A percentile compares a stretch with the other conserved stretches of the same genome.
phyloP scores from a whole-genome alignment of 2,888 invertebrate species.

The Amaurobius ferox region DNA sequence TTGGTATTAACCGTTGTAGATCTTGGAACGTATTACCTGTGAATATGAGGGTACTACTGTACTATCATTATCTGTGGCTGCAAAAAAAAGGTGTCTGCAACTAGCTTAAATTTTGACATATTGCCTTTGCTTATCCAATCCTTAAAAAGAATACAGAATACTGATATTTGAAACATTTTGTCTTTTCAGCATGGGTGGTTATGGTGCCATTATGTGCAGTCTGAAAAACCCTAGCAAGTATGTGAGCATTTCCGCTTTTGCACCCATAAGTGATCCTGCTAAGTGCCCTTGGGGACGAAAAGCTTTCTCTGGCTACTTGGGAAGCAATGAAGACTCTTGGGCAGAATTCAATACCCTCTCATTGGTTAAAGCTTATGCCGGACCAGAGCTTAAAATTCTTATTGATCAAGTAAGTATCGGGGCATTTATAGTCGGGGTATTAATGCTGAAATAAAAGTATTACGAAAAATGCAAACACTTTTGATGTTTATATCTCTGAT shows the following conservation, averaged over 20 bases:
- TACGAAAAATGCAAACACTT: too few relatives aligned
- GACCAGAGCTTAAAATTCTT: conserved; percentile 88
- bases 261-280: conserved; percentile 94
- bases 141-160: too few relatives aligned
- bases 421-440: conserved; percentile 12
- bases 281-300: conserved; percentile 91
- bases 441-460: too few relatives aligned
- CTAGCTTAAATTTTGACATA: too few relatives aligned
- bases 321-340: conserved; percentile 84
- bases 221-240: conserved; percentile 93
- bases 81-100: too few relatives aligned
- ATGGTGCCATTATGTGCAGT: conserved; percentile 93
- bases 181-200: conserved; percentile 94
- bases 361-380: conserved; percentile 88
- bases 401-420: conserved; percentile 87
- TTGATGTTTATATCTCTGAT: too few relatives aligned
- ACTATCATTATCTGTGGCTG: too few relatives aligned
- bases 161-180: conserved; percentile 33
- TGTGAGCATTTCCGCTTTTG: conserved; percentile 90
- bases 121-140: too few relatives aligned
- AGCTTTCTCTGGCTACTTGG: conserved; percentile 89
- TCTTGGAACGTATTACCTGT: too few relatives aligned
- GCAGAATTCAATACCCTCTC: conserved; percentile 92
- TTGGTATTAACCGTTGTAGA: too few relatives aligned
- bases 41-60: too few relatives aligned